Base-by-base conservation (phyloP, 2,113 vertebrate genomes). In the Syngnathus scovelli region DNA sequence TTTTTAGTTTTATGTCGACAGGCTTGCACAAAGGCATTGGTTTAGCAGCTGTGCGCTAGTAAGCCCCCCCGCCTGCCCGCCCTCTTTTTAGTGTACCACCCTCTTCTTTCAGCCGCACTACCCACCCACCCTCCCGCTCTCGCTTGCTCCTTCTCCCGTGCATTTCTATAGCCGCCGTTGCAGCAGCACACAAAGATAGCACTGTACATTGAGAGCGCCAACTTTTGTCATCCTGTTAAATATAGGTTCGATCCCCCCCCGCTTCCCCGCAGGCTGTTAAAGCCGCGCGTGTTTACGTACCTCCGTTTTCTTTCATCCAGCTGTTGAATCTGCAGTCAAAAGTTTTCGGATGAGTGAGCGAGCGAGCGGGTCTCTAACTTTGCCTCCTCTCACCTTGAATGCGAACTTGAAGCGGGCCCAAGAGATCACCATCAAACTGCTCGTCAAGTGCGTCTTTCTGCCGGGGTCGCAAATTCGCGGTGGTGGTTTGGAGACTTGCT, bases 171-270 rank as follows among this genome's bases (percentile, higher is more conserved):
- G 84, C 54, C 54, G 23, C 55, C 27, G 49, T 15, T 15, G 52
- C 23, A 86, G 86, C 78, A 74, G 70, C 68, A 84, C 86, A 91
- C 89, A 91, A 89, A 90, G 90, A 92, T 90, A 79, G 86, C 74
- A 88, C 86, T 92, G 87, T 92, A 90, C 90, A 90, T 90, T 89
- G 90, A 89, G 89, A 90, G 90, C 90, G 88, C 84, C 55, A 89
- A 89, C 87, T 90, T 89, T 88, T 90, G 87, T 91, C 89, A 87
- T 90, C 88, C 90, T 44, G 90, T 87, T 90, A 90, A 89, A 91
- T 88, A 86, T 85, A 88, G 80, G 80, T 66, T 18, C 44, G 27
- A 19, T 19, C 49, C 19, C 66, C 11, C 27, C n/a, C n/a, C n/a
- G n/a, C n/a, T n/a, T n/a, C n/a, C n/a, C n/a, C n/a, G n/a, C n/a